Base-by-base conservation (phyloP, 2,888 invertebrate species). In the Rotaria socialis region DNA sequence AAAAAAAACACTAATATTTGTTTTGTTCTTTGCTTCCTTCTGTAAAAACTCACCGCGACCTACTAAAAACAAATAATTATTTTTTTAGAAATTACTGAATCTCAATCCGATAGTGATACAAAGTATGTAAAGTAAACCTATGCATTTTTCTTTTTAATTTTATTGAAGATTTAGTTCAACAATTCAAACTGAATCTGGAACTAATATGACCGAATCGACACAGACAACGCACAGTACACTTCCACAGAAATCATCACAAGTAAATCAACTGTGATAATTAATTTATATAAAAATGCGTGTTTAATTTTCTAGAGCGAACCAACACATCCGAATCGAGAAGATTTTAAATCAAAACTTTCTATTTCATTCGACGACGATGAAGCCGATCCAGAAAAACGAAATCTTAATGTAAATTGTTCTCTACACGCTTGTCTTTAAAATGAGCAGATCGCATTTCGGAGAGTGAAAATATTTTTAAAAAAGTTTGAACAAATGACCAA, bases 21-120 rank as follows among this genome's bases (percentile, higher is more conserved):
- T 27, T 3, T 5, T 4, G 67, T 67, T 27, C 35, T 35, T 35
- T 35, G 35, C 35, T 35, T 35, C 35, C 35, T 35, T 35, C 35
- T 35, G 35, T 35, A 35, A 35, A 35, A 35, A 35, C 35, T 35
- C 35, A 35, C 35, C 35, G 1, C 35, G 35, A 35, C 35, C 35
- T 35, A 35, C 2, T 35, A 35, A 35, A 24, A 60, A 27, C 8
- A 11, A 24, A 7, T 74, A 5, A 14, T 19, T 43, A 6, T 47
- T 80, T 47, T 10, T n/a, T 67, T 80, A 80, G 80, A 80, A 80
- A 24, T 7, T 47, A n/a, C 47, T 11, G 80, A 80, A 47, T 80
- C 80, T 47, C 80, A 80, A n/a, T 80, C 80, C 0, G 80, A 80
- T n/a, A 47, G 80, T 80, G 80, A 80, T 47, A 80, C 80, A n/a